Percentiles rank a stretch among this genome's conserved stretches.
These are phyloP conservation scores for Creontiades dilutus DNA, from an alignment of 2,888 invertebrate species.

Conservation along the genomic window DNA sequence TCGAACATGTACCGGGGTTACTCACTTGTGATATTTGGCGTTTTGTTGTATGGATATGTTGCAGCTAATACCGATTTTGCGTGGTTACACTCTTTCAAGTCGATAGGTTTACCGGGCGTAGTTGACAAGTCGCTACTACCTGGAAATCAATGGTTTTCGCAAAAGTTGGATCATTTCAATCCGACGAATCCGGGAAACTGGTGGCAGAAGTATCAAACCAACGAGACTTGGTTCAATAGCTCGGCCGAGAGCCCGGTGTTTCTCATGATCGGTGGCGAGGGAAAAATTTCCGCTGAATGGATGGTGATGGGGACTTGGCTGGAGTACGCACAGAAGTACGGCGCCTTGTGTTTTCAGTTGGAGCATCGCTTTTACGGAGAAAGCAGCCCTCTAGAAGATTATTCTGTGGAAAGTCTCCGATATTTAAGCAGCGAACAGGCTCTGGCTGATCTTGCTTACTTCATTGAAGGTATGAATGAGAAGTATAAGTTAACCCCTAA, in stretches of 20 bases:
- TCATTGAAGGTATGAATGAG: constrained; percentile 86
- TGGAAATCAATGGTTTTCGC: constrained; percentile 87
- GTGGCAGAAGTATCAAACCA: constrained; percentile 78
- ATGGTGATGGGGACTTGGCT: constrained; percentile 92
- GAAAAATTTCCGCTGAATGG: constrained; percentile 90
- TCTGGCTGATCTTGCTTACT: constrained; percentile 91
- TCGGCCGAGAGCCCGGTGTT: constrained; percentile 89
- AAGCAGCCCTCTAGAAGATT: constrained; percentile 92
- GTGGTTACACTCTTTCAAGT: not conserved
- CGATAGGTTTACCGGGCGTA: not conserved
- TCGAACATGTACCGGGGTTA: too few species aligned
- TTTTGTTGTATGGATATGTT: too few species aligned
- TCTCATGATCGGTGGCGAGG: constrained; percentile 97
- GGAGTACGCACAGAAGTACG: constrained; percentile 87
- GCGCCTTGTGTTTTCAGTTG: constrained; percentile 90
- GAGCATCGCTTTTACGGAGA: constrained; percentile 97
- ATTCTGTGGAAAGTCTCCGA: constrained; percentile 87
- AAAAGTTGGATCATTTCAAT: constrained; percentile 91
- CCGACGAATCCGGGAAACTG: constrained; percentile 85
- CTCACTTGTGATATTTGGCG: too few species aligned
- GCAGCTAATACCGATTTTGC: too few species aligned
- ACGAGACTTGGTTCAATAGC: constrained; percentile 74
- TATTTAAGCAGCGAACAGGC: constrained; percentile 91
- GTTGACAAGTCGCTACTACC: constrained; percentile 77
- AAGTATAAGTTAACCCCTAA: constrained; percentile 81